Base-by-base conservation (phyloP, 2,113 vertebrate species). In the Helogale parvula region DNA sequence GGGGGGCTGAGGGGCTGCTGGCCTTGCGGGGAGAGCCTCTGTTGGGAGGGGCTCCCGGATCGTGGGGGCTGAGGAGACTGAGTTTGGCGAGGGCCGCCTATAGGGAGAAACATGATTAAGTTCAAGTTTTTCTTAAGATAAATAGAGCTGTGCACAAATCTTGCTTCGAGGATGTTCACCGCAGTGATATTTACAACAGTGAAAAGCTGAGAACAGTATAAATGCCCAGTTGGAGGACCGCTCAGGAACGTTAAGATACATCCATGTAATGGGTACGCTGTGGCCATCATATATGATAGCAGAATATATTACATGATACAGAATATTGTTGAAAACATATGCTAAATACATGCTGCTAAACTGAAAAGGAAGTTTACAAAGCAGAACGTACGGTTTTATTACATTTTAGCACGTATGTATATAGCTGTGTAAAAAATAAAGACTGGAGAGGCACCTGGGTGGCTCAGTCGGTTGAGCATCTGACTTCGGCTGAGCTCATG, bases 41-140 rank as follows among this genome's bases (percentile, higher is more conserved):
- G 98, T 19, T 99, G 99, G 0, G 98, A 98, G 52, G 98, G 98
- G 3, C 98, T 97, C 0, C 97, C 98, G 60, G 99, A 98, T 57
- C 99, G 95, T 1, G 98, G 63, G 45, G 98, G 97, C 95, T 99
- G 98, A 77, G 98, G 96, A 80, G 97, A 98, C 45, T 98, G 99
- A 35, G 98, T 98, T 47, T 99, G 99, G 47, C 99, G 99, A 69
- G 99, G 99, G 10, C 99, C 99, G 19, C 99, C 99, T 99, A 97
- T 14, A 97, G 74, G 90, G 27, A 31, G 79, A 4, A 1, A 12
- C 33, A 63, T 33, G 0, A 76, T 50, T 7, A 54, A 1, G 1
- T 69, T 94, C 33, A 41, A 7, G 1, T 31, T 83, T 47, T 54
- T 77, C 88, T 54, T 9, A 38, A 25, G 45, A 35, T 83, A 50